Percentiles rank a stretch among this genome's conserved stretches.
phyloP scores from a whole-genome alignment of 2,888 invertebrate species.

The Hydraecia micacea region DNA sequence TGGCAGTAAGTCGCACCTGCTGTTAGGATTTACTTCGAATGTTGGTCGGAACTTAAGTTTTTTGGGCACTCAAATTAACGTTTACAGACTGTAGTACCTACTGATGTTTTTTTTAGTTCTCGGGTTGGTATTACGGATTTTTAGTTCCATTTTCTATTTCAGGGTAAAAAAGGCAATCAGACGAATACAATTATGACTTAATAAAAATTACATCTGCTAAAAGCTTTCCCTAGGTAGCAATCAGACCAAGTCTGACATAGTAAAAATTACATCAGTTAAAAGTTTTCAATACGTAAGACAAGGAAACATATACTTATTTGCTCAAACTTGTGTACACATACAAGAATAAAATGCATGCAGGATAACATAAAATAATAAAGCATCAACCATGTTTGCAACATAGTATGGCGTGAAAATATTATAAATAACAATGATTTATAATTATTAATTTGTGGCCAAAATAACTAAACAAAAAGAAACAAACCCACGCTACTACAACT shows the following conservation, averaged over 20 bases:
- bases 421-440: no score
- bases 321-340: background rate
- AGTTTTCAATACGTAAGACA: no score
- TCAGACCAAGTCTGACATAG: background rate
- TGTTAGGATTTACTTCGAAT: slow-evolving; percentile 63
- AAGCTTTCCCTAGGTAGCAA: background rate
- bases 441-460: no score
- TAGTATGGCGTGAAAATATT: no score
- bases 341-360: no score
- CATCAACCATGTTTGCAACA: no score
- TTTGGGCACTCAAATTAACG: slow-evolving; percentile 41
- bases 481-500: background rate
- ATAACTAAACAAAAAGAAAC: no score
- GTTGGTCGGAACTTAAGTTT: slow-evolving; percentile 56
- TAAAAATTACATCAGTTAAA: background rate
- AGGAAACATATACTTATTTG: background rate
- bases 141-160: slow-evolving; percentile 1
- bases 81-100: slow-evolving; percentile 20
- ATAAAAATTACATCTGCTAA: background rate
- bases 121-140: background rate
- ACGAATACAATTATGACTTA: background rate
- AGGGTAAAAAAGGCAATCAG: background rate
- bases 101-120: background rate
- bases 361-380: no score
- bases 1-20: slow-evolving; percentile 64